Evolutionary conservation across 2,113 vertebrate genomes (phyloP).

Genomic region (Agelaius phoeniceus): DNA sequence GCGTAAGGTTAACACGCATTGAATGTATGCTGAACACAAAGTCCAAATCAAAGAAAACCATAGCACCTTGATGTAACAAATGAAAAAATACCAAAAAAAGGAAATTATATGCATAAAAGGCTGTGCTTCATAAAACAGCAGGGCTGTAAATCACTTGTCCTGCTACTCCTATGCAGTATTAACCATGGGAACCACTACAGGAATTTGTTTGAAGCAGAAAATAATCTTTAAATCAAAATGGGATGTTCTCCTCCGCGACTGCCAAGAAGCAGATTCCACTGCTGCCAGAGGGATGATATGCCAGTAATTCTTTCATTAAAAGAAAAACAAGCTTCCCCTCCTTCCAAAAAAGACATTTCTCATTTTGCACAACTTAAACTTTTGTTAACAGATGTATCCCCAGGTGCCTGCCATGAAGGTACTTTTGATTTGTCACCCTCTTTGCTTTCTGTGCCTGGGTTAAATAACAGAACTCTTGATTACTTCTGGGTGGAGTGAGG

Average conservation of each 20-base stretch:
- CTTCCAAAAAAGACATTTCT: background rate
- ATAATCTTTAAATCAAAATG: constrained; percentile 54
- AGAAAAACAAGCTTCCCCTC: background rate
- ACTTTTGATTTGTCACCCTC: background rate
- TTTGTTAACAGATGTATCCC: background rate
- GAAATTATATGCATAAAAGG: background rate
- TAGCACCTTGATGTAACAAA: background rate
- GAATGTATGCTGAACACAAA: background rate
- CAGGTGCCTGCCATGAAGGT: background rate
- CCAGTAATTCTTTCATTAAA: background rate
- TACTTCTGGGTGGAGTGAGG: background rate
- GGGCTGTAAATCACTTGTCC: background rate
- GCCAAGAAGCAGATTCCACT: constrained; percentile 33
- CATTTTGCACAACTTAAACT: background rate
- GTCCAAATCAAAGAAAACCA: background rate
- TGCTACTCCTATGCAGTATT: background rate
- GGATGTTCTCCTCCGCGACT: background rate
- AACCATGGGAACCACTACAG: constrained; percentile 24
- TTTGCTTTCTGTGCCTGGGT: background rate
- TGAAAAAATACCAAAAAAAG: background rate
- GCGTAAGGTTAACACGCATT: background rate
- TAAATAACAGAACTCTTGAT: background rate
- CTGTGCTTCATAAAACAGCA: background rate
- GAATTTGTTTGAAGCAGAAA: constrained; percentile 40
- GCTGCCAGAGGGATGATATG: background rate